Evolutionary conservation across 2,113 vertebrate species (phyloP).

Genomic region (Caranx melampygus): DNA sequence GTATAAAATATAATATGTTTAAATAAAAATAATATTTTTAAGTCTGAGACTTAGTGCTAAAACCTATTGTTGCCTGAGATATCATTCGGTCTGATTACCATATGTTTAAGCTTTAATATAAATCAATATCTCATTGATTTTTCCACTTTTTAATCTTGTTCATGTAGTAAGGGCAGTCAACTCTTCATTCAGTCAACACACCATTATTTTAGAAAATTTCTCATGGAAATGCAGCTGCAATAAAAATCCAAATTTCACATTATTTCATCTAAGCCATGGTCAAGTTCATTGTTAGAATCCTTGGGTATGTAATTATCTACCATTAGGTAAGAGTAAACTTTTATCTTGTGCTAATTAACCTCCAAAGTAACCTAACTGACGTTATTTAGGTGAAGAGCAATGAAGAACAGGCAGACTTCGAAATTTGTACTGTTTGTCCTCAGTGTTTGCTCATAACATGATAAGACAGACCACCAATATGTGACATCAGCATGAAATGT

Average conservation of each 20-base stretch:
- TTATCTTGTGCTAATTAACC: background rate
- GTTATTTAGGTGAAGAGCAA: background rate
- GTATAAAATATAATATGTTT: background rate
- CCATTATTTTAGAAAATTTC: too few relatives aligned
- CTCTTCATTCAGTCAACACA: background rate
- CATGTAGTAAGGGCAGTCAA: too few relatives aligned
- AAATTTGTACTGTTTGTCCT: background rate
- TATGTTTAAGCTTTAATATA: background rate
- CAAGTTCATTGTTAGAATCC: background rate
- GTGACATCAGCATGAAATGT: background rate
- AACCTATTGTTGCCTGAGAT: background rate
- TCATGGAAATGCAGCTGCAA: too few relatives aligned
- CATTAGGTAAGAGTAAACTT: too few relatives aligned
- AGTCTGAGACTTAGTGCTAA: background rate
- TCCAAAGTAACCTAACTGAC: background rate
- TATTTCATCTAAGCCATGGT: too few relatives aligned
- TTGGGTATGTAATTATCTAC: background rate
- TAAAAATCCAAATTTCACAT: background rate
- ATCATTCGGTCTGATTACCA: background rate
- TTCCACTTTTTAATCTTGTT: too few relatives aligned
- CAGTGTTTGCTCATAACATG: constrained; percentile 23
- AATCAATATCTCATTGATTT: background rate
- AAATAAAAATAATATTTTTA: background rate
- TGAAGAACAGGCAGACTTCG: background rate
- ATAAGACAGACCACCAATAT: constrained; percentile 6